phyloP scores from a whole-genome alignment of 2,113 vertebrate species.

The Salvelinus alpinus region DNA sequence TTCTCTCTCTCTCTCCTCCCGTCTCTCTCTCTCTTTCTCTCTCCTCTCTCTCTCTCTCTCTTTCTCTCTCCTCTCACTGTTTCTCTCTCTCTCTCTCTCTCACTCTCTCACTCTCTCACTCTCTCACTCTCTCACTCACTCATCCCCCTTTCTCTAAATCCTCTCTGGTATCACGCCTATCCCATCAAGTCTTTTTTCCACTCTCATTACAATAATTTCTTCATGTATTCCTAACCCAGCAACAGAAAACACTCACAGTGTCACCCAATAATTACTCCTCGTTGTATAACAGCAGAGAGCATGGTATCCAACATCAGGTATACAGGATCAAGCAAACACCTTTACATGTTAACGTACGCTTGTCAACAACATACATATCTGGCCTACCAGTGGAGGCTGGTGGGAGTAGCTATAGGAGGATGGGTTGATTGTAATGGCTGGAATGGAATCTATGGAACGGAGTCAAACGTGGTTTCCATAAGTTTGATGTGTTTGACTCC shows the following conservation, averaged over 20 bases:
- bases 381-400: constrained; percentile 44
- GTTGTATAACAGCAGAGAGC: neutral
- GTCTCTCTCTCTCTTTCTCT: too few relatives aligned
- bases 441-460: too few relatives aligned
- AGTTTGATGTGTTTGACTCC: too few relatives aligned
- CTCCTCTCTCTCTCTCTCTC: too few relatives aligned
- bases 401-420: too few relatives aligned
- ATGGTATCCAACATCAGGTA: neutral
- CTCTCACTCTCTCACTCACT: constrained; percentile 29
- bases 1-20: too few relatives aligned
- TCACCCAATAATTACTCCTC: constrained; percentile 40
- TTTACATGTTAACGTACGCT: neutral
- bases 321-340: neutral
- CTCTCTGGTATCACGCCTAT: constrained; percentile 45
- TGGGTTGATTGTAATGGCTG: too few relatives aligned
- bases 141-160: neutral
- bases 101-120: constrained; percentile 26
- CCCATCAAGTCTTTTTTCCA: constrained; percentile 40
- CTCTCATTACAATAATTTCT: constrained; percentile 66
- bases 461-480: too few relatives aligned
- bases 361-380: constrained; percentile 17
- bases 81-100: neutral
- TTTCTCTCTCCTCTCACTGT: too few relatives aligned
- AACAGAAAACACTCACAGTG: constrained; percentile 54
- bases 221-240: constrained; percentile 60